Evolutionary conservation across 64 coral and sea anemone species (phyloP), one percentile per base, ranked within the genome.

Genomic region (Stichodactyla helianthus): DNA sequence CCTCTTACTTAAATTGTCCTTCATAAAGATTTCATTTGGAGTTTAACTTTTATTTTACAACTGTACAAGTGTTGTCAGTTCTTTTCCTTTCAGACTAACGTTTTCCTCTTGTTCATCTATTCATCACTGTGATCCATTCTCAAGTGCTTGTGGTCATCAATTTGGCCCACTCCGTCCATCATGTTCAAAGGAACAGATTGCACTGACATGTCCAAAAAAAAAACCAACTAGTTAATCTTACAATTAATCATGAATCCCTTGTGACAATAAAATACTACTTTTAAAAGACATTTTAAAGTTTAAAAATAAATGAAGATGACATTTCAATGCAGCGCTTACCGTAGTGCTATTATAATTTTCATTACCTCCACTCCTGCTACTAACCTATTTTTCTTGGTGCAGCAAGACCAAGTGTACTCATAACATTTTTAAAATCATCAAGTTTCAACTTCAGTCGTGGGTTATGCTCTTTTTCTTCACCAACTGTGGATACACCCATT

Each of bases 321-420:
- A 15, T 58, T 58, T 15, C 56, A 8, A 59, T 44, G 35, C 35
- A 44, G 35, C 35, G 2, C 35, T 44, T 44, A 44, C 35, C 35
- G 2, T 3, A 44, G 35, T 44, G 35, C 35, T 44, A 44, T 44
- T 44, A 44, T 44, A 44, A 44, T 44, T 52, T 20, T 82, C 18
- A 82, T 20, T 4, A 82, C 53, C 11, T 2, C 50, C 10, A 10
- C 53, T 52, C 20, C 35, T 55, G 4, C 23, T 58, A 35, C 83
- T 86, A 93, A 99, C 96, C 93, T 12, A 99, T 99, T 71, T 90
- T 93, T 44, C 82, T 88, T 71, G 96, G 96, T 82, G 67, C 87
- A 25, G 90, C 78, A 55, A 99, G 82, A 23, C 93, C 93, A 59
- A 99, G 53, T 17, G 25, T 88, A 6, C 83, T 83, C 96, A 99